A percentile compares a stretch with the other conserved stretches of the same genome.
Conservation (phyloP, 2,797 vertebrate species). For the Tragopan temminckii region DNA sequence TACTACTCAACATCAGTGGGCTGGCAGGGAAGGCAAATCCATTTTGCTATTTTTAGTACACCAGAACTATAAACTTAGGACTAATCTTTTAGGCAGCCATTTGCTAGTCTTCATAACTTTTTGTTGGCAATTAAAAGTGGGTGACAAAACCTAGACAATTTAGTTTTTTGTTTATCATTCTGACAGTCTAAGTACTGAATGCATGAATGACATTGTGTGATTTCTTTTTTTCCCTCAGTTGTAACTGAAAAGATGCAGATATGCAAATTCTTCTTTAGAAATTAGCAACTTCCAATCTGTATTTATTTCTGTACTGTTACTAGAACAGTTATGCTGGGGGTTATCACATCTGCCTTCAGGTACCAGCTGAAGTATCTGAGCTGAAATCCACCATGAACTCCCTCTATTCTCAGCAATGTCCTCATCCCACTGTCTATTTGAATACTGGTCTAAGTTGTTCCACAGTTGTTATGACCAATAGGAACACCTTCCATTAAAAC, state of each 20-base stretch:
- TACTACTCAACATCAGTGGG: rapidly evolving
- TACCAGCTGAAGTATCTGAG: neutral
- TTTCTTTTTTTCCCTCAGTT: neutral
- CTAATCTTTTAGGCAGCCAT: neutral
- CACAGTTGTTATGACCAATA: neutral
- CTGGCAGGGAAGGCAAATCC: neutral
- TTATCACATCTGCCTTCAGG: neutral
- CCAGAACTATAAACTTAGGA: neutral
- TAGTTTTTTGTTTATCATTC: neutral
- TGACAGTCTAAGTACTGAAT: neutral
- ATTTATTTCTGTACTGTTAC: neutral
- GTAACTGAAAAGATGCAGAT: neutral
- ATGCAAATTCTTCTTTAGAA: neutral
- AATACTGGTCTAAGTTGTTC: neutral
- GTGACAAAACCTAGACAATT: neutral
- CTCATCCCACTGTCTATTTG: neutral
- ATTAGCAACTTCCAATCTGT: neutral
- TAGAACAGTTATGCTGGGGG: neutral
- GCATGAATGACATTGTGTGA: rapidly evolving
- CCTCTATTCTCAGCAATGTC: neutral
- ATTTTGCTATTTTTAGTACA: neutral
- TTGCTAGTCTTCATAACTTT: neutral
- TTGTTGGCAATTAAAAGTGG: neutral
- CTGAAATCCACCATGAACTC: neutral
- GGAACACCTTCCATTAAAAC: neutral